phyloP scores from a whole-genome alignment of 2,113 vertebrate genomes.

The Cacatua alba region DNA sequence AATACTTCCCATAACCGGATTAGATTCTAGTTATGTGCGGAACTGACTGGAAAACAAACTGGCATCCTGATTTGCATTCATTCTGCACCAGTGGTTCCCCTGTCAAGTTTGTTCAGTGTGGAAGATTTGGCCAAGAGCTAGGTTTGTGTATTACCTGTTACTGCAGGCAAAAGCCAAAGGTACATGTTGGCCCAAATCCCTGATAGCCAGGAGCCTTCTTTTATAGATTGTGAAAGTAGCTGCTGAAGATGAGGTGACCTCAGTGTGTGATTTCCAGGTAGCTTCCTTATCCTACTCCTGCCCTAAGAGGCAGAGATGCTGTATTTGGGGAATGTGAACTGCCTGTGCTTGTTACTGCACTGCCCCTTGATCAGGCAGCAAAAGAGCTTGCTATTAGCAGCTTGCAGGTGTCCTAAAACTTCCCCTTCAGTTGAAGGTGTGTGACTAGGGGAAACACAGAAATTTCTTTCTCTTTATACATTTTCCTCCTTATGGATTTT shows the following conservation, averaged over 20 bases:
- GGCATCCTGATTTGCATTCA: constrained; percentile 36
- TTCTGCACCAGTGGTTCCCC: constrained; percentile 27
- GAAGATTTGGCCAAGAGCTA: neutral
- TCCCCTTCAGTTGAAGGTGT: neutral
- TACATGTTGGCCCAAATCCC: neutral
- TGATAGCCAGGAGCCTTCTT: neutral
- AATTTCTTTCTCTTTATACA: neutral
- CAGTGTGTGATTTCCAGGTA: neutral
- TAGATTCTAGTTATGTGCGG: constrained; percentile 28
- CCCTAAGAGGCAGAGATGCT: neutral
- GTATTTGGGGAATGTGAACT: fast-evolving
- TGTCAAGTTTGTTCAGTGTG: constrained; percentile 27
- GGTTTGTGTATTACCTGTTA: constrained; percentile 34
- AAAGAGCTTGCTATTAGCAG: neutral
- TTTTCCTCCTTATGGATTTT: neutral
- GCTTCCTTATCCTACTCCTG: neutral
- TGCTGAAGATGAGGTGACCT: neutral
- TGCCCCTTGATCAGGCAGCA: neutral
- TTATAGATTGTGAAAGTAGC: neutral
- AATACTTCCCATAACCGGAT: constrained; percentile 47
- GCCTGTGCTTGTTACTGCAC: neutral
- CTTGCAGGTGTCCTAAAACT: neutral
- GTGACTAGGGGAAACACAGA: neutral
- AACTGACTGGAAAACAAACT: constrained; percentile 41
- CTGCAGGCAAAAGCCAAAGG: constrained; percentile 20